Conservation (phyloP, 1,140 invertebrate genomes). For the Trichonephila clavata region DNA sequence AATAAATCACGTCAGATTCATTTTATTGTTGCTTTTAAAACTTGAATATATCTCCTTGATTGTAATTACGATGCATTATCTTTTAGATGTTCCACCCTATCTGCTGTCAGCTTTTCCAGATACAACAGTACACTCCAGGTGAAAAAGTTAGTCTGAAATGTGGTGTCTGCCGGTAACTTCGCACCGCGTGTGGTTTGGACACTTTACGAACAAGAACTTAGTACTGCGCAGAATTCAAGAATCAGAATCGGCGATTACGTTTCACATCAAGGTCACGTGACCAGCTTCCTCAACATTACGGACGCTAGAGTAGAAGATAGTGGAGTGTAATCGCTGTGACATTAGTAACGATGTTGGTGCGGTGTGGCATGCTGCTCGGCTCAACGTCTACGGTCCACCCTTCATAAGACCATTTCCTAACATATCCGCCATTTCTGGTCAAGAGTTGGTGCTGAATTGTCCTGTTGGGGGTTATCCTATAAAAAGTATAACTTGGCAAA, state of each 20-base stretch:
- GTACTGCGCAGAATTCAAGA: conserved; percentile 79
- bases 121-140: conserved; percentile 88
- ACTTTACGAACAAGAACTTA: conserved; percentile 86
- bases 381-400: conserved; percentile 80
- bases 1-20: no score
- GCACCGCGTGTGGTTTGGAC: conserved; percentile 86
- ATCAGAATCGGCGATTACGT: conserved; percentile 43
- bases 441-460: conserved; percentile 80
- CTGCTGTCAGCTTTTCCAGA: conserved; percentile 78
- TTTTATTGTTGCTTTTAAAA: no score
- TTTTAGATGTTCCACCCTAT: conserved; percentile 78
- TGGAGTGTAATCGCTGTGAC: conserved; percentile 84
- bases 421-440: conserved; percentile 81
- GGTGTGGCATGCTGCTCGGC: conserved; percentile 78
- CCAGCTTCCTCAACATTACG: conserved; percentile 87
- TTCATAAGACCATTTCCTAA: conserved; percentile 82
- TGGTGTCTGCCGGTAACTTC: conserved; percentile 88
- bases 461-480: conserved; percentile 78
- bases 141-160: conserved; percentile 91
- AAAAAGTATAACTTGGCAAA: conserved; percentile 82
- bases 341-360: conserved; percentile 80
- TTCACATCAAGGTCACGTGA: conserved; percentile 79
- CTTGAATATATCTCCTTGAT: no score
- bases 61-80: neutral
- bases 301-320: conserved; percentile 95